Base-by-base conservation (phyloP, 2,888 invertebrate species). In the Pristionchus arcanus region DNA sequence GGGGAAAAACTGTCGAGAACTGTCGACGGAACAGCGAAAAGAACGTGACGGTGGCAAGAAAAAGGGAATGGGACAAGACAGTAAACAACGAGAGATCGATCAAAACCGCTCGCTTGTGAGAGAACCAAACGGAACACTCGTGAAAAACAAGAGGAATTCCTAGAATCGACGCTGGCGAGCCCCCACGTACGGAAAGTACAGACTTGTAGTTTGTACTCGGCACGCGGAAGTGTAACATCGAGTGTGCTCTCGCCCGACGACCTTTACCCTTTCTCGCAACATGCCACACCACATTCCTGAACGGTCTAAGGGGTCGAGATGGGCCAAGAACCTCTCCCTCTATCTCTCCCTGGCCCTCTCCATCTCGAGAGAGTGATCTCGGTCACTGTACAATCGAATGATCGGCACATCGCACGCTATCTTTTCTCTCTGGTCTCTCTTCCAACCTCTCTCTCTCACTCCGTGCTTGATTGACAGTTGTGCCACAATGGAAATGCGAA, bases 81-180 rank as follows among this genome's bases (percentile, higher is more conserved):
- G 74, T 74, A 74, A 74, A 74, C 74, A 74, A 74, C 74, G 21
- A 37, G 19, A 37, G 74, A 74, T 74, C 74, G 74, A 74, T 74
- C 74, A 21, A 37, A 74, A 74, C 74, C 63, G 63, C 63, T 74
- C 68, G 68, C n/a, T 68, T 37, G 74, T 21, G 74, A 74, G 74
- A 74, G 74, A 74, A 37, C 31, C 74, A 34, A 74, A 74, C 74
- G 74, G 74, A 31, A 31, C 68, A 28, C 68, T 37, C 37, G 74
- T 37, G 74, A 42, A 74, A 25, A 74, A 74, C 74, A 63, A 74
- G 37, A 16, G 31, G n/a, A 15, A 15, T 71, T 31, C 68, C 42
- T 21, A 31, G 42, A 77, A 77, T 25, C 34, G 49, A 81, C 11
- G 77, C 25, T 13, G 28, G 11, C 68, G 31, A 31, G n/a, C 55